phyloP scores from a whole-genome alignment of 2,888 invertebrate species.

The Leptinotarsa tumamoca region DNA sequence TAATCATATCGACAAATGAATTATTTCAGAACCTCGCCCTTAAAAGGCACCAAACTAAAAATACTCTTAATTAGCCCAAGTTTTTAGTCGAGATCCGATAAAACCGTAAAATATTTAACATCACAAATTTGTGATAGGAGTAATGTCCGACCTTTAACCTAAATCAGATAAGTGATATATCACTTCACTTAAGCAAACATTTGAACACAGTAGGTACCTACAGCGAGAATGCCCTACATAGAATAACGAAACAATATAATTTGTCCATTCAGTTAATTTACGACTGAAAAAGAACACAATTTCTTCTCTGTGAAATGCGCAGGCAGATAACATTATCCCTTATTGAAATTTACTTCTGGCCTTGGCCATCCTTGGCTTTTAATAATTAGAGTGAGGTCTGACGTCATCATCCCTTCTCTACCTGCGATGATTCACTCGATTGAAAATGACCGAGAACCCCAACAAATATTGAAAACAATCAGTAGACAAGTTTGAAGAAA shows the following conservation, averaged over 20 bases:
- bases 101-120: too few species aligned
- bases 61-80: too few species aligned
- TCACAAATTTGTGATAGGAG: background rate
- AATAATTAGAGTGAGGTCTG: background rate
- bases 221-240: background rate
- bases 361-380: background rate
- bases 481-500: too few species aligned
- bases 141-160: background rate
- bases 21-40: too few species aligned
- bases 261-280: background rate
- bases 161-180: background rate
- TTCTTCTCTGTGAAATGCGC: background rate
- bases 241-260: background rate
- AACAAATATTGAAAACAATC: too few species aligned
- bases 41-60: too few species aligned
- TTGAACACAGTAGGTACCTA: background rate
- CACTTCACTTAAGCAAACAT: background rate
- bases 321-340: background rate
- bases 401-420: background rate
- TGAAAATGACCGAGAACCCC: too few species aligned
- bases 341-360: background rate
- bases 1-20: too few species aligned
- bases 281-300: background rate
- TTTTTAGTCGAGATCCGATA: too few species aligned
- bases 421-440: background rate